phyloP scores from a whole-genome alignment of 92 coral and sea anemone species.

The Epizoanthus rinbou region DNA sequence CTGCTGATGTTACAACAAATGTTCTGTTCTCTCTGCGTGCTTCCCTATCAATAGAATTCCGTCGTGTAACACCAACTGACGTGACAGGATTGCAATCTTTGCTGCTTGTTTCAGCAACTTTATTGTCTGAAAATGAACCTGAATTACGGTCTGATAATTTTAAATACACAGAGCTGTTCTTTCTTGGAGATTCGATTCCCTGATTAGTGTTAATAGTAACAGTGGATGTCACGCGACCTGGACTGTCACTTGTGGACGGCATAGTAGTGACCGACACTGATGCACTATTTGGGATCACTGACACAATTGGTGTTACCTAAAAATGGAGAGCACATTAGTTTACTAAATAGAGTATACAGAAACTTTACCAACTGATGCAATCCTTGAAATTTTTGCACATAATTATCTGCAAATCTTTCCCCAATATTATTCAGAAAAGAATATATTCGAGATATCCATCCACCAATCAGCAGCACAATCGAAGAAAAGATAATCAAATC shows the following conservation, averaged over 20 bases:
- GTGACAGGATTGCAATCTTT: neutral
- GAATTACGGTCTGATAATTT: constrained; percentile 20
- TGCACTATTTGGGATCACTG: constrained; percentile 9
- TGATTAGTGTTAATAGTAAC: constrained; percentile 64
- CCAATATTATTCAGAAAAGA: no score
- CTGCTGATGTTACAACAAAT: constrained; percentile 70
- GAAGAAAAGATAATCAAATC: no score
- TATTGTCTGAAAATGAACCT: constrained; percentile 43
- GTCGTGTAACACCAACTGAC: constrained; percentile 57
- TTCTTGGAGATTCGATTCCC: constrained; percentile 34
- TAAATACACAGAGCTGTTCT: constrained; percentile 31
- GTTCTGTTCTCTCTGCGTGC: constrained; percentile 76
- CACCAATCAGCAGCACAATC: no score
- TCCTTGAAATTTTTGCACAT: no score
- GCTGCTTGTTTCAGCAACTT: constrained; percentile 33
- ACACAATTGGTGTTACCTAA: constrained; percentile 27
- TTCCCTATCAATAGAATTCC: constrained; percentile 76
- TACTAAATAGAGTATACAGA: neutral
- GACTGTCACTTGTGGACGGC: constrained; percentile 40
- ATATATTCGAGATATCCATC: no score
- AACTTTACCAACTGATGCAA: neutral
- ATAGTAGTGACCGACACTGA: constrained; percentile 20
- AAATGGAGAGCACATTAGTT: neutral
- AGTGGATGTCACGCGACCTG: constrained; percentile 66
- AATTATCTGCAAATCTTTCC: no score